phyloP scores from a whole-genome alignment of 2,113 vertebrate species.

The Numenius arquata region DNA sequence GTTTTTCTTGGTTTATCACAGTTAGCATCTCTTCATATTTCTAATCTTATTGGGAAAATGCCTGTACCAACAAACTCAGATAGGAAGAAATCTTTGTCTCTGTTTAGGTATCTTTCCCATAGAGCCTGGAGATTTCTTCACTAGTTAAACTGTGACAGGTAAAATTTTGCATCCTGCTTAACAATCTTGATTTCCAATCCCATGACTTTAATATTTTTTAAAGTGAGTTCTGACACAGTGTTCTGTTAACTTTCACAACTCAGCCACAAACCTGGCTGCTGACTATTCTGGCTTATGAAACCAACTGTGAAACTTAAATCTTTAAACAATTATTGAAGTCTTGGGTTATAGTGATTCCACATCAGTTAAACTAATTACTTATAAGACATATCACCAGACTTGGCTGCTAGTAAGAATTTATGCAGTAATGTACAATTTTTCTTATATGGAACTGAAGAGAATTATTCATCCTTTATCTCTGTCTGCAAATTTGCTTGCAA shows the following conservation, averaged over 20 bases:
- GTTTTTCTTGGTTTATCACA: conserved; percentile 48
- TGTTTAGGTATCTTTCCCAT: conserved; percentile 3
- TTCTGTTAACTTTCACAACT: conserved; percentile 49
- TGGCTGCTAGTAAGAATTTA: conserved; percentile 20
- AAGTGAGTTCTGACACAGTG: conserved; percentile 13
- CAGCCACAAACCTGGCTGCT: conserved; percentile 25
- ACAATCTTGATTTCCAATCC: background rate
- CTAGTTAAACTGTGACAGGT: conserved; percentile 20
- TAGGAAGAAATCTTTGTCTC: background rate
- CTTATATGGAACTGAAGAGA: background rate
- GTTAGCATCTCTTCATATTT: conserved; percentile 40
- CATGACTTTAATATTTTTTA: background rate
- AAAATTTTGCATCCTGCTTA: background rate
- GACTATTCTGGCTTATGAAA: conserved; percentile 41
- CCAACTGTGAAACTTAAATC: conserved; percentile 44
- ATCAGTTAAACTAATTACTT: conserved; percentile 53
- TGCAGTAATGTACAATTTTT: conserved; percentile 1
- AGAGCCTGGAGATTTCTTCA: conserved; percentile 6
- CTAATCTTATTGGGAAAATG: conserved; percentile 21
- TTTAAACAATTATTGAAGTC: conserved; percentile 58
- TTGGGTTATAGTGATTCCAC: conserved; percentile 33
- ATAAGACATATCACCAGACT: background rate
- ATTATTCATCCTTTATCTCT: background rate
- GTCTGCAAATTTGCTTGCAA: background rate
- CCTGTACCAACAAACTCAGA: conserved; percentile 5